Conservation (phyloP, 2,113 vertebrate species). For the Marcusenius ussheri region DNA sequence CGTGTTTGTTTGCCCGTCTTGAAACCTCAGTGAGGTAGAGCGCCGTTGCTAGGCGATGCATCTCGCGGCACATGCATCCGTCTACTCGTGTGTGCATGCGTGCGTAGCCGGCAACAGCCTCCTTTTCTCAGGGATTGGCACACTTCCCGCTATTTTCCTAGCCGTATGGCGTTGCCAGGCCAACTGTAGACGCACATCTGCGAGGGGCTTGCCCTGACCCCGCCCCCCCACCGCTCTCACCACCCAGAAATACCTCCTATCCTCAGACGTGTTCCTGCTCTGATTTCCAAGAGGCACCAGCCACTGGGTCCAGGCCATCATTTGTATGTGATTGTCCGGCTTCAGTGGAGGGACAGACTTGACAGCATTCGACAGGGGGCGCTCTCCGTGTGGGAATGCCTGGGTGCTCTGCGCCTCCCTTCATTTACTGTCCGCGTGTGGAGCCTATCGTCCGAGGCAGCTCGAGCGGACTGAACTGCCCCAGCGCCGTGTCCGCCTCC, state of each 20-base stretch:
- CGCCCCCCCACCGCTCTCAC: not conserved
- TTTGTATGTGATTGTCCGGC: not conserved
- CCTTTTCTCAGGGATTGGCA: not conserved
- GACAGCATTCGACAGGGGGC: not conserved
- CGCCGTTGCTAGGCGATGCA: conserved; percentile 16
- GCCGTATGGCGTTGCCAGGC: not conserved
- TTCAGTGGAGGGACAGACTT: not conserved
- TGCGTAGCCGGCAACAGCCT: not conserved
- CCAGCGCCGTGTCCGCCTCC: not conserved
- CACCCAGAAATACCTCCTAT: not conserved
- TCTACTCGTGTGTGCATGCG: not conserved
- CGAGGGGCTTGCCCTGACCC: not conserved
- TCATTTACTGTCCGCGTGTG: not conserved
- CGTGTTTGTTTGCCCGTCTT: not conserved
- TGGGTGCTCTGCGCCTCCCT: not conserved
- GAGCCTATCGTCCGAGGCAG: not conserved
- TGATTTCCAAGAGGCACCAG: not conserved
- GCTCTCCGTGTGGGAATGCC: not conserved
- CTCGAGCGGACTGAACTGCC: not conserved
- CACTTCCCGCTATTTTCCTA: not conserved
- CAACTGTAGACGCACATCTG: not conserved
- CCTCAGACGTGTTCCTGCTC: not conserved
- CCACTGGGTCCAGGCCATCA: not conserved
- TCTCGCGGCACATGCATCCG: not conserved
- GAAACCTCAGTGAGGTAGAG: not conserved